These are phyloP conservation scores for Heliconius nattereri DNA, from an alignment of 1,140 invertebrate species.

Conservation along the genomic window DNA sequence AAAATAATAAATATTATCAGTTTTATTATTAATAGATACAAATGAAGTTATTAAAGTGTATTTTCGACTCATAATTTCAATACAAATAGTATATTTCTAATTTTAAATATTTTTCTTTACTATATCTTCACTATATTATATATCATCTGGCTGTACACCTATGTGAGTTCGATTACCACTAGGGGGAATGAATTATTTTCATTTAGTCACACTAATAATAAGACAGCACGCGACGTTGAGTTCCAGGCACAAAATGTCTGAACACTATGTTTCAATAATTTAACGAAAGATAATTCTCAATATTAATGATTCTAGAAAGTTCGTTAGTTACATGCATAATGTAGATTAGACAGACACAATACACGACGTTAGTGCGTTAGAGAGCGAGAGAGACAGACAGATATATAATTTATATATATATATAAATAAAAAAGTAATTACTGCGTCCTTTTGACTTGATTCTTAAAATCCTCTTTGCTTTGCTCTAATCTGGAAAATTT, in stretches of 20 bases:
- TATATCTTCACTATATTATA: too few relatives aligned
- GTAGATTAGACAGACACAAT: slow-evolving; percentile 42
- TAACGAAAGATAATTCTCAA: too few relatives aligned
- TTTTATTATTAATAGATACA: not conserved
- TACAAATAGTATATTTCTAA: too few relatives aligned
- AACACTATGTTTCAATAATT: too few relatives aligned
- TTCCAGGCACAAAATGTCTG: not conserved
- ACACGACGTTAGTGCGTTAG: slow-evolving; percentile 31
- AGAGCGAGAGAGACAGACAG: slow-evolving; percentile 29
- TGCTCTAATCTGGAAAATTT: slow-evolving; percentile 72
- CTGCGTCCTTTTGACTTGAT: slow-evolving; percentile 80
- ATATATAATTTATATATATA: slow-evolving; percentile 13
- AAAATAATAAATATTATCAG: not conserved
- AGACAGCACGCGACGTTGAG: not conserved
- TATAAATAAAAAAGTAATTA: slow-evolving; percentile 46
- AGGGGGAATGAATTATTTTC: not conserved
- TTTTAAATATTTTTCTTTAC: too few relatives aligned
- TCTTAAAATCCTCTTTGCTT: slow-evolving; percentile 75
- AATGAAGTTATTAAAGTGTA: not conserved
- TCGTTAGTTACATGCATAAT: not conserved
- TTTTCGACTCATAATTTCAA: too few relatives aligned
- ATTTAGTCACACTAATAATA: not conserved
- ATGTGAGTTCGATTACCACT: not conserved
- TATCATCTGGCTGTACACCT: too few relatives aligned
- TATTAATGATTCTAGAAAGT: not conserved